Evolutionary conservation across 2,113 vertebrate genomes (phyloP).

Genomic region (Trichomycterus rosablanca): DNA sequence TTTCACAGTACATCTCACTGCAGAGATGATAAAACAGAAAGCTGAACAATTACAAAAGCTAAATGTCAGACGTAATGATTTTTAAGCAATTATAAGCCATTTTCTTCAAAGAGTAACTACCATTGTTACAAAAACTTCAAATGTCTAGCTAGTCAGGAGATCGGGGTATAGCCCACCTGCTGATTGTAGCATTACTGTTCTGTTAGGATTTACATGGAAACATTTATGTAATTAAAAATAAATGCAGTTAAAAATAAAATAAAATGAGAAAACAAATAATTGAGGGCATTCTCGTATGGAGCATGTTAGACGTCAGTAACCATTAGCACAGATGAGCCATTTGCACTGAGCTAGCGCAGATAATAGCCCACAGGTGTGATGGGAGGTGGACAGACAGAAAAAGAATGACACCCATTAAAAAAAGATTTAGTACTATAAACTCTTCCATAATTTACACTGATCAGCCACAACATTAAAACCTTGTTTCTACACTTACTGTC

Average conservation of each 20-base stretch:
- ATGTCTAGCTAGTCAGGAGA: no score
- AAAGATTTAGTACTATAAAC: no score
- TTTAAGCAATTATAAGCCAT: not conserved
- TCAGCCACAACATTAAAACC: no score
- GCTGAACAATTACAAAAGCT: not conserved
- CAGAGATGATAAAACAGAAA: not conserved
- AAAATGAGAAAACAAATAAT: not conserved
- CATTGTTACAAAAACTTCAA: no score
- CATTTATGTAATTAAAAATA: no score
- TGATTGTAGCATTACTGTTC: no score
- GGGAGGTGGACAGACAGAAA: conserved; percentile 4
- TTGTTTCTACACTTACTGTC: no score
- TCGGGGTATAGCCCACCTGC: no score
- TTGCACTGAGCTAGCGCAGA: conserved; percentile 34
- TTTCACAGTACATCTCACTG: conserved; percentile 12
- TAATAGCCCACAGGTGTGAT: conserved; percentile 47
- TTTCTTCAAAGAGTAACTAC: not conserved
- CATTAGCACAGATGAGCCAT: conserved; percentile 35
- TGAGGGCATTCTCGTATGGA: not conserved
- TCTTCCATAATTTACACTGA: no score
- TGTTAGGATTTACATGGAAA: no score
- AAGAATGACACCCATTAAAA: not conserved
- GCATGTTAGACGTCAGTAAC: conserved; percentile 13
- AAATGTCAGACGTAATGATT: not conserved
- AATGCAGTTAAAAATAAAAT: not conserved